Evolutionary conservation across 2,797 vertebrate species (phyloP), one percentile per base, ranked within the genome.

Genomic region (Pteronotus mesoamericanus): DNA sequence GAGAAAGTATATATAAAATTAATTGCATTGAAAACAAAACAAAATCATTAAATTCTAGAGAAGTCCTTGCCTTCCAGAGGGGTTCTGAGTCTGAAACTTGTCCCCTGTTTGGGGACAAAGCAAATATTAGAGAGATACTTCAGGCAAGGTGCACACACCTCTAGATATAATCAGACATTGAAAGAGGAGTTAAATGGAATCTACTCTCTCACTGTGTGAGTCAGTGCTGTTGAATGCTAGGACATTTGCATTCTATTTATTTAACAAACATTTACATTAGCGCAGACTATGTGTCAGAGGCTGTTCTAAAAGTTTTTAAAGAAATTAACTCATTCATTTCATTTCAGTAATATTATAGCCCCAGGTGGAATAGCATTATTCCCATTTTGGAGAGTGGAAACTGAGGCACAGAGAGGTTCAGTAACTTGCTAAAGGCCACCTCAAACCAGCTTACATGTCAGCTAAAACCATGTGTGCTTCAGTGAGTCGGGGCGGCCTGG

Each of bases 241-340:
- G 74, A 79, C 84, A 93, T 96, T 96, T 94, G 77, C n/a, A 53
- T 93, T 93, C 89, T 95, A 94, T 88, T 92, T 96, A 91, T 95
- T 94, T 94, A 69, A 84, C 61, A 86, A 96, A 91, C 87, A 94
- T 96, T 97, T 94, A 94, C 85, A 91, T 55, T 59, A 83, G 68
- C 68, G 86, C 42, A 1, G 82, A 71, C 72, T 71, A 32, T 82
- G 80, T 85, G 46, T 91, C 93, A 88, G 83, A 94, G 29, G 26
- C 66, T 92, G 68, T 66, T 90, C 64, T 86, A 57, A 94, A 95
- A 90, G 77, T 34, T 88, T 89, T 96, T 64, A 37, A 16, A 11
- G 51, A 90, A 94, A 87, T 21, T 39, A 68, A 44, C 18, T 94
- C 26, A 42, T 88, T 94, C 44, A 64, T 55, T 74, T 48, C 26